Conservation (phyloP, 2,888 invertebrate species). For the Apamea epomidion region DNA sequence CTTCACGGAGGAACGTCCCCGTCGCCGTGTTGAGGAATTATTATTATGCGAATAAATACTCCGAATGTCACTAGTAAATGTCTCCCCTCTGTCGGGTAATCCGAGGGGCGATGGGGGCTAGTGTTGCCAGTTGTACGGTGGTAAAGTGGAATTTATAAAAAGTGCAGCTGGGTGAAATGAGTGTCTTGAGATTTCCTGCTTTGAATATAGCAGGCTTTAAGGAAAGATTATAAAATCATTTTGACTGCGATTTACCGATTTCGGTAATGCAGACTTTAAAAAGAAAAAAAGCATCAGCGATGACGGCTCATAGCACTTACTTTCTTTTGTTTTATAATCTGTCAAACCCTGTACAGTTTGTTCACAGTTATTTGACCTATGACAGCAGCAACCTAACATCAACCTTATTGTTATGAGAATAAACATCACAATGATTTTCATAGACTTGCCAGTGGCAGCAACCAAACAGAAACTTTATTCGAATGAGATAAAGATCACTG, state of each 20-base stretch:
- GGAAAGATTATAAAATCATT: neutral
- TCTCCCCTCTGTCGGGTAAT: constrained; percentile 83
- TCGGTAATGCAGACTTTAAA: neutral
- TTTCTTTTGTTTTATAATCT: neutral
- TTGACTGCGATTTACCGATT: neutral
- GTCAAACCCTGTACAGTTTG: neutral
- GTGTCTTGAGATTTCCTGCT: neutral
- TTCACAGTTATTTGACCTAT: neutral
- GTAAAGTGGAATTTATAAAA: constrained; percentile 3
- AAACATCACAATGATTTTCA: too few relatives aligned
- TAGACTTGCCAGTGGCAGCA: too few relatives aligned
- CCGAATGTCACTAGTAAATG: constrained; percentile 92
- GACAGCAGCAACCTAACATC: neutral
- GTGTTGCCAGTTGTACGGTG: constrained; percentile 44
- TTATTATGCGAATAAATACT: constrained; percentile 93
- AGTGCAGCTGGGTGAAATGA: neutral
- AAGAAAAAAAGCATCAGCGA: neutral
- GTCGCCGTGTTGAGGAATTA: constrained; percentile 90
- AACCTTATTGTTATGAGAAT: neutral
- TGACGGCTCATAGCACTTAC: neutral
- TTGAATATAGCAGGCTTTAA: neutral
- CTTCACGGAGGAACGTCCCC: constrained; percentile 86
- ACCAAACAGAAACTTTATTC: neutral
- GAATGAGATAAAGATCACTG: neutral
- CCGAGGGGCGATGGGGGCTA: constrained; percentile 71